These are phyloP conservation scores for Rhopalosiphum maidis DNA, from an alignment of 1,140 invertebrate species.

Conservation along the genomic window DNA sequence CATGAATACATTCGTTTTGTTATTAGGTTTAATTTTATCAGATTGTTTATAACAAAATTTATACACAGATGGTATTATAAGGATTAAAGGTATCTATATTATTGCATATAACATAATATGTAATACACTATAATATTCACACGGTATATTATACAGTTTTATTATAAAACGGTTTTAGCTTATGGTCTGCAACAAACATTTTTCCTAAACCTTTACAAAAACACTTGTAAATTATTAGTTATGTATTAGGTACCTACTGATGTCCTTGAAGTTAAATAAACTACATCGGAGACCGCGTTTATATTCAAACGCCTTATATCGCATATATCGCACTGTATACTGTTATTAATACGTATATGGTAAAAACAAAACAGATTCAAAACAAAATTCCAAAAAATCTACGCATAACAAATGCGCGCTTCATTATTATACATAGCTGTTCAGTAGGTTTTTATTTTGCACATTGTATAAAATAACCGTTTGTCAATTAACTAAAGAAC, in stretches of 20 bases:
- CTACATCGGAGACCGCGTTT: not conserved
- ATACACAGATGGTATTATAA: not conserved
- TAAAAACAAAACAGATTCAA: not conserved
- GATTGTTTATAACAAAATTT: not conserved
- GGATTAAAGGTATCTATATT: not conserved
- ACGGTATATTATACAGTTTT: not conserved
- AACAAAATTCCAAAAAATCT: not conserved
- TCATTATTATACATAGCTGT: not conserved
- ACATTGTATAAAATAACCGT: not conserved
- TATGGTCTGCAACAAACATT: not conserved
- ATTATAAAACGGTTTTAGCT: not conserved
- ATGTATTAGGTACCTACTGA: too few relatives aligned
- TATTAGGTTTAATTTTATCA: not conserved
- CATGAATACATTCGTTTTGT: not conserved
- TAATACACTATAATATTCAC: not conserved
- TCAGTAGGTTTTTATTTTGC: not conserved
- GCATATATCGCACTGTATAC: too few relatives aligned
- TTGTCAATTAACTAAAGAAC: not conserved
- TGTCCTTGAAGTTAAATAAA: not conserved
- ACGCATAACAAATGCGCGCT: not conserved
- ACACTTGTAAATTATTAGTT: not conserved
- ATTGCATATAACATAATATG: not conserved
- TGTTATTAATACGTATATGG: not conserved
- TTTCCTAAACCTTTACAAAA: not conserved
- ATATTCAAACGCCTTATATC: not conserved